Evolutionary conservation across 2,888 invertebrate species (phyloP).

Genomic region (Tricholauxania praeusta): DNA sequence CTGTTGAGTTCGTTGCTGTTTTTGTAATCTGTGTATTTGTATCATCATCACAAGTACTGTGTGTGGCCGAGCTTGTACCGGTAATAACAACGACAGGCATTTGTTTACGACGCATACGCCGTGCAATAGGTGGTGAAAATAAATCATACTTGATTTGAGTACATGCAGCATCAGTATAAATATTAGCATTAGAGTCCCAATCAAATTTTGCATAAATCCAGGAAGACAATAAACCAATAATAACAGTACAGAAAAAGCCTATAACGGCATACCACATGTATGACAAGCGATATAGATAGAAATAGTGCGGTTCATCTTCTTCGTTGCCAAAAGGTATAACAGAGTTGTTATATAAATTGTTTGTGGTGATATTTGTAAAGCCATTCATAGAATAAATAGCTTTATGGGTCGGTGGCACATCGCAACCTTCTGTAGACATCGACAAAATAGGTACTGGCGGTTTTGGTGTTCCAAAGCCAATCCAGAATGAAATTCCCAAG

Average conservation of each 20-base stretch:
- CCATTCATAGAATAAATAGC: constrained; percentile 49
- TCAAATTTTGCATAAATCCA: constrained; percentile 63
- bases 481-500: constrained; percentile 80
- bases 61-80: constrained; percentile 52
- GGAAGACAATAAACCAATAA: constrained; percentile 71
- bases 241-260: constrained; percentile 70
- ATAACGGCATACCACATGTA: constrained; percentile 79
- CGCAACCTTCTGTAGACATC: constrained; percentile 73
- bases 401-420: constrained; percentile 31
- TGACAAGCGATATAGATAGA: constrained; percentile 70
- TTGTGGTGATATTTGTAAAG: constrained; percentile 32
- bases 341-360: too few relatives aligned
- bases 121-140: constrained; percentile 72
- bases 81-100: constrained; percentile 61
- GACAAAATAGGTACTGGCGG: constrained; percentile 73
- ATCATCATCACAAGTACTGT: constrained; percentile 46
- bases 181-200: constrained; percentile 59
- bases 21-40: constrained; percentile 15
- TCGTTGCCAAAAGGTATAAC: not conserved
- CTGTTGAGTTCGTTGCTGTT: constrained; percentile 6
- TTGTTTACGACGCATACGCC: constrained; percentile 64
- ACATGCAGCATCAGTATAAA: constrained; percentile 58
- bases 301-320: constrained; percentile 51
- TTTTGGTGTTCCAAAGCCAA: constrained; percentile 86
- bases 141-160: constrained; percentile 71